Conservation (phyloP, 2,113 vertebrate genomes). For the Copsychus sechellarum region DNA sequence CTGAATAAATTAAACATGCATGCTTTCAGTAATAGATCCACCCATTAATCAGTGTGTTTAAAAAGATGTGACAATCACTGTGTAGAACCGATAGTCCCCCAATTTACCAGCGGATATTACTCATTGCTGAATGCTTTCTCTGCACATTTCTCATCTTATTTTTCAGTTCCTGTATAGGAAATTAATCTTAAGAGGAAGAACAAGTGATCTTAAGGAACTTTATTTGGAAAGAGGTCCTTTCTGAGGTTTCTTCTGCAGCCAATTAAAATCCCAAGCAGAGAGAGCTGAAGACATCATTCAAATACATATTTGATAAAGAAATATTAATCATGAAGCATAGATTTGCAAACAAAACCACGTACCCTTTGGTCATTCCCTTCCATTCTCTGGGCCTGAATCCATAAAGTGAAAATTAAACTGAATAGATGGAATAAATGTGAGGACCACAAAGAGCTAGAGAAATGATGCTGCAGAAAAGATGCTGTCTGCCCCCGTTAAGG, state of each 20-base stretch:
- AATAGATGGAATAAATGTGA: not conserved
- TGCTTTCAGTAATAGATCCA: constrained; percentile 48
- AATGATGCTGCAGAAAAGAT: not conserved
- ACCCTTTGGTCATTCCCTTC: not conserved
- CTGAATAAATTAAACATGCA: constrained; percentile 36
- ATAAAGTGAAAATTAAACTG: not conserved
- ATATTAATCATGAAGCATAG: not conserved
- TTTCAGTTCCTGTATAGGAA: not conserved
- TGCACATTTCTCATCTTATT: not conserved
- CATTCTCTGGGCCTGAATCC: not conserved
- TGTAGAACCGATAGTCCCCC: not conserved
- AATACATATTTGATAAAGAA: not conserved
- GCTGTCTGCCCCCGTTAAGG: not conserved
- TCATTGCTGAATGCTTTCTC: not conserved
- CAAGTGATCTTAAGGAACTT: not conserved
- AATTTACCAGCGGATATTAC: not conserved
- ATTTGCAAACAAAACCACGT: not conserved
- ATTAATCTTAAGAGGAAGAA: not conserved
- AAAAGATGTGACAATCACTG: constrained; percentile 26
- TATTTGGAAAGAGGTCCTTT: not conserved
- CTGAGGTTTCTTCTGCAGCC: not conserved
- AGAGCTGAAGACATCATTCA: not conserved
- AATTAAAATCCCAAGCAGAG: not conserved
- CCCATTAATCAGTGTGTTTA: constrained; percentile 40
- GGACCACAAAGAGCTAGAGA: not conserved